A percentile compares a stretch with the other conserved stretches of the same genome.
These are phyloP conservation scores for Leucophenga montana DNA, from an alignment of 2,888 invertebrate genomes.

Conservation along the genomic window DNA sequence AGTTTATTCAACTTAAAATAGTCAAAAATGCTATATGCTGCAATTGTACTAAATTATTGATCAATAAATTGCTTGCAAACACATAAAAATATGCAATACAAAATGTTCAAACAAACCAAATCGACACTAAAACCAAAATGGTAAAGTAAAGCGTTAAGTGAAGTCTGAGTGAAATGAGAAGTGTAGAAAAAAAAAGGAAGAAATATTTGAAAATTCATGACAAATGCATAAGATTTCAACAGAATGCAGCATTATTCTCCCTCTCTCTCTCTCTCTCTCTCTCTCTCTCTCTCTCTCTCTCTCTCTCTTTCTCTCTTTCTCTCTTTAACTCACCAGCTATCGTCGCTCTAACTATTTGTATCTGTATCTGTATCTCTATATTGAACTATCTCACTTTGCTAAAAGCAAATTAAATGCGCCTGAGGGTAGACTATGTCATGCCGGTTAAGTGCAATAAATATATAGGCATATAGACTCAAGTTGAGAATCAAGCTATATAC, in stretches of 20 bases:
- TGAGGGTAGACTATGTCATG: slow-evolving; percentile 9
- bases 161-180: not conserved
- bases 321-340: too few relatives aligned
- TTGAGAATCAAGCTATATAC: slow-evolving; percentile 7
- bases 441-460: slow-evolving; percentile 63
- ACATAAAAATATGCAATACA: not conserved
- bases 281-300: too few relatives aligned
- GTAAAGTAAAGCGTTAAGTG: not conserved
- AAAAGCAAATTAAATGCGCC: slow-evolving; percentile 17
- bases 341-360: too few relatives aligned
- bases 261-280: too few relatives aligned
- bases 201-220: slow-evolving; percentile 63
- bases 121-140: not conserved
- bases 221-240: slow-evolving; percentile 66
- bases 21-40: not conserved
- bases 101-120: not conserved
- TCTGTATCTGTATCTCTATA: too few relatives aligned
- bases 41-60: slow-evolving; percentile 49
- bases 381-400: slow-evolving; percentile 1
- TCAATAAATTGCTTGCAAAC: slow-evolving; percentile 52
- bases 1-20: not conserved
- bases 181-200: slow-evolving; percentile 36
- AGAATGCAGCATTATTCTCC: slow-evolving; percentile 26
- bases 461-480: slow-evolving; percentile 33
- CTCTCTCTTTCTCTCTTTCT: too few relatives aligned